These are phyloP conservation scores for Seira musarum DNA, from an alignment of 2,888 invertebrate species.

Conservation along the genomic window DNA sequence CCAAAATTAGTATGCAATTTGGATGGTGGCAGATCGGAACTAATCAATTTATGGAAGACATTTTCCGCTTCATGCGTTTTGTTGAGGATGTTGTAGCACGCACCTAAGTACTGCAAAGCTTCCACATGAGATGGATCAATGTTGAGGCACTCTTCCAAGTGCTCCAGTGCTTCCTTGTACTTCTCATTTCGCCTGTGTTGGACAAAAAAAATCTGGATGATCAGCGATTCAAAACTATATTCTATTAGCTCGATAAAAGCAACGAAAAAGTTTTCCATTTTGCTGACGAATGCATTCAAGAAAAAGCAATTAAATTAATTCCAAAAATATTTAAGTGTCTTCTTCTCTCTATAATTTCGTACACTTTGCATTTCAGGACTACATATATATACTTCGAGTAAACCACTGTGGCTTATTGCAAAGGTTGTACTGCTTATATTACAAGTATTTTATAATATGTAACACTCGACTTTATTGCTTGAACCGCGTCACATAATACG, in stretches of 20 bases:
- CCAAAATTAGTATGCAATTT: constrained; percentile 68
- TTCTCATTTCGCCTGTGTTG: constrained; percentile 64
- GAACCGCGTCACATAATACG: no score
- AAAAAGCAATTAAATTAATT: no score
- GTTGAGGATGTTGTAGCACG: constrained; percentile 67
- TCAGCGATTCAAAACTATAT: not conserved
- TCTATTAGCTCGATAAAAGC: not conserved
- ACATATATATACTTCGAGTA: no score
- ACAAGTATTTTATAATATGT: no score
- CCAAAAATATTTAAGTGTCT: no score
- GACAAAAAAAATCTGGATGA: not conserved
- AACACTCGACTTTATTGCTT: no score
- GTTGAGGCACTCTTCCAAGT: constrained; percentile 65
- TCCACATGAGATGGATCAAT: constrained; percentile 66
- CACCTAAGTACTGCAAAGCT: constrained; percentile 65
- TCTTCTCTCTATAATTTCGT: no score
- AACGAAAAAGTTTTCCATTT: not conserved
- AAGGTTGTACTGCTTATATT: no score
- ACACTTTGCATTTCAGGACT: no score
- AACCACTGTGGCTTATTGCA: no score
- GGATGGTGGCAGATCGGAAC: constrained; percentile 65
- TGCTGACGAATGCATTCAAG: no score
- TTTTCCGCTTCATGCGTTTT: constrained; percentile 64
- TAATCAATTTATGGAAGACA: constrained; percentile 67
- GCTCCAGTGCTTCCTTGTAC: constrained; percentile 64